Base-by-base conservation (phyloP, 2,888 invertebrate species). In the Zele albiditarsus region DNA sequence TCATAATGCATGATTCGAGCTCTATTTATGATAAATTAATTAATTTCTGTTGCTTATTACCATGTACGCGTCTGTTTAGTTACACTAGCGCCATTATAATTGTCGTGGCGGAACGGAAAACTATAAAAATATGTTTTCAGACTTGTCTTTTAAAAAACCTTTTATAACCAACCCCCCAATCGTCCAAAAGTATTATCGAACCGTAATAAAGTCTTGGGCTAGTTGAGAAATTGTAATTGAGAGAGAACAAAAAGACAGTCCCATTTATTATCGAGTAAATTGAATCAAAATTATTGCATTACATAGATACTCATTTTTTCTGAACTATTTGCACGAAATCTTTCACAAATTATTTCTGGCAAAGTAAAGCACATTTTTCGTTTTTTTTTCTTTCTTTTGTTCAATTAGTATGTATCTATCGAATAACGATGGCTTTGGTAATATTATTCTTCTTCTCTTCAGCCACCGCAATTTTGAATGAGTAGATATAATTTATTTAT, bases 1-100 rank as follows among this genome's bases (percentile, higher is more conserved):
- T 38, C 28, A 28, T 72, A 82, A 78, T 76, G 82, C 83, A 84
- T 82, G 82, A 77, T 80, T 78, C 78, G 74, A 75, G 73, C 75
- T 73, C 28, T 74, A 57, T 62, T 42, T 58, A 46, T n/a, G 25
- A 14, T 62, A 72, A 79, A 83, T 78, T 63, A 42, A 27, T 58
- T 16, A 63, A 57, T 49, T 74, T 74, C 70, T 77, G 31, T n/a
- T 49, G 23, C 53, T n/a, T 42, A 46, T 23, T 53, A 63, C 73
- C 75, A 81, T 78, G 76, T 77, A 80, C 74, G 73, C 79, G 76
- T 79, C 80, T 68, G 46, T 80, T 78, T 75, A 62, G 16, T 60
- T 27, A 16, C 53, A 28, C 20, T 62, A 60, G 38, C 27, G 25
- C 58, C 38, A 60, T 60, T 28, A 16, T 6, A 27, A 60, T 20